Evolutionary conservation across 1,140 invertebrate genomes (phyloP).

Genomic region (Brachionus asplanchnoidis): DNA sequence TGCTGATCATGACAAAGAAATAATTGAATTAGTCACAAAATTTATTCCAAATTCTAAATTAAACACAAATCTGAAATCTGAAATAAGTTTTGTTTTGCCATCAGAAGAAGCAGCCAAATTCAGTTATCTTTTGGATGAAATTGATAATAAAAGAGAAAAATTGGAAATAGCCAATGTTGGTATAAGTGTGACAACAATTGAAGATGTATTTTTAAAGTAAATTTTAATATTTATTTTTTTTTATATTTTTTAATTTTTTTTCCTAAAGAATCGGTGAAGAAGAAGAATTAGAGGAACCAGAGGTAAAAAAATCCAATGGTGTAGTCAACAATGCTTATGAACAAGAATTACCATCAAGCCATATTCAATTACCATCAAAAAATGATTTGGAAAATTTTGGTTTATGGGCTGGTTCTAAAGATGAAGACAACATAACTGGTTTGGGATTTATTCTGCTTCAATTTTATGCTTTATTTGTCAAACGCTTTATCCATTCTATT

Average conservation of each 20-base stretch:
- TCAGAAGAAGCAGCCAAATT: constrained; percentile 51
- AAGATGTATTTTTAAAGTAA: constrained; percentile 66
- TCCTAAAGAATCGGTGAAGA: background rate
- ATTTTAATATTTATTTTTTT: background rate
- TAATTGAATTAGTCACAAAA: constrained; percentile 44
- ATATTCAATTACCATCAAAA: background rate
- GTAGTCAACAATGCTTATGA: background rate
- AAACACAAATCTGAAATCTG: constrained; percentile 51
- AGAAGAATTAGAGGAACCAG: background rate
- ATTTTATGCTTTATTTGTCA: constrained; percentile 56
- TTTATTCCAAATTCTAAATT: constrained; percentile 48
- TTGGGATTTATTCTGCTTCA: constrained; percentile 49
- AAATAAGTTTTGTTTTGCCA: constrained; percentile 53
- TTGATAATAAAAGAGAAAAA: constrained; percentile 62
- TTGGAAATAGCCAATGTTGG: constrained; percentile 73
- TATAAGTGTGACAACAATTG: constrained; percentile 84
- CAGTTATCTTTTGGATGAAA: constrained; percentile 61
- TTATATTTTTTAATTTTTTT: background rate
- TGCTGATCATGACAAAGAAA: constrained; percentile 5
- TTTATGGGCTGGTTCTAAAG: constrained; percentile 17
- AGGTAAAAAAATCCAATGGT: background rate
- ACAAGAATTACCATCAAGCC: background rate
- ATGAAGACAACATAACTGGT: background rate
- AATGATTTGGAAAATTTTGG: background rate
- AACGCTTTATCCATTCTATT: constrained; percentile 53